phyloP scores from a whole-genome alignment of 2,113 vertebrate genomes.

The Amphilophus citrinellus region DNA sequence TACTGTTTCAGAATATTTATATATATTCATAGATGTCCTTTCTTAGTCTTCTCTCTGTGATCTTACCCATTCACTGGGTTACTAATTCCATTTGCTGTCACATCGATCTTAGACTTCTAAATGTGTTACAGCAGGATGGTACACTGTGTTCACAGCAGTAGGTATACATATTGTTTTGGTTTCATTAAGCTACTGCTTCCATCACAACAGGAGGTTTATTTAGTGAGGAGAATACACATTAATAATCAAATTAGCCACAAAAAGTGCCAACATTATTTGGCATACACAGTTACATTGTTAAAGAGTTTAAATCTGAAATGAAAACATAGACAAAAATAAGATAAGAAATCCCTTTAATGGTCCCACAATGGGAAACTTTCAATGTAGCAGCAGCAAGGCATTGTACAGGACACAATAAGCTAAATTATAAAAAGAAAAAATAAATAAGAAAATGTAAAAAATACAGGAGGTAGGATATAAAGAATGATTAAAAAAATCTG shows the following conservation, averaged over 20 bases:
- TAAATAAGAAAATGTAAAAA: too few species aligned
- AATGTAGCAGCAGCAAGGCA: too few species aligned
- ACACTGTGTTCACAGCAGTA: not conserved
- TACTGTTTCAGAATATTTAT: not conserved
- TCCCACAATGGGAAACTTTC: too few species aligned
- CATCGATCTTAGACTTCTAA: not conserved
- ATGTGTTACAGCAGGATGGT: not conserved
- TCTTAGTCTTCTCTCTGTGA: not conserved
- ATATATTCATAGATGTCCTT: not conserved
- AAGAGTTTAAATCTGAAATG: too few species aligned
- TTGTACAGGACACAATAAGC: too few species aligned
- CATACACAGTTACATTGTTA: not conserved
- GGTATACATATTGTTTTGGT: not conserved
- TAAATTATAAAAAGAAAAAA: too few species aligned
- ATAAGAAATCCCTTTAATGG: too few species aligned
- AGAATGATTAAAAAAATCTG: too few species aligned
- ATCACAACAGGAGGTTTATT: not conserved
- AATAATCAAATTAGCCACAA: not conserved
- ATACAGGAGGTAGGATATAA: too few species aligned
- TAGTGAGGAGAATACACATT: not conserved
- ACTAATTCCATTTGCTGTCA: not conserved
- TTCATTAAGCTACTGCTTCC: not conserved
- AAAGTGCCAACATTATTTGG: not conserved
- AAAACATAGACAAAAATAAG: not conserved
- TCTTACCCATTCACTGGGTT: not conserved